Evolutionary conservation across 2,888 invertebrate genomes (phyloP), one percentile per base, ranked within the genome.

Genomic region (Plagodis dolabraria): DNA sequence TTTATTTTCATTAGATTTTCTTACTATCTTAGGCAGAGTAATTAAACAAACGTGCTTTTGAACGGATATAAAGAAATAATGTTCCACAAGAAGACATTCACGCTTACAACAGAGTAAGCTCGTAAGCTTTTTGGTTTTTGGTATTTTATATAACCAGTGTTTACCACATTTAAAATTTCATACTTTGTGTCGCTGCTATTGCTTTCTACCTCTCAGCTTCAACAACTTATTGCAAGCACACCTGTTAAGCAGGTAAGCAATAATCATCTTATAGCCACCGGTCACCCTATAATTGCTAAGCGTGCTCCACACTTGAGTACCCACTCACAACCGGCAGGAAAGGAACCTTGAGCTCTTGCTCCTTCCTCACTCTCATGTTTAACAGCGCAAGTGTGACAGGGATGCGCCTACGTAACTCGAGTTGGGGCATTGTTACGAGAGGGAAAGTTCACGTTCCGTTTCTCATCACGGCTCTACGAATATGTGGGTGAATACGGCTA

Each of bases 401-500:
- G 77, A 76, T 76, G 76, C 76, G 74, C 68, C 71, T 67, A 54
- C 75, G 79, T 79, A 82, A 81, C 76, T 75, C 75, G 79, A 83
- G 83, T 83, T 85, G 80, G 88, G 88, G 83, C 77, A 81, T 82
- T 79, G 78, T 85, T 83, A 84, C 77, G 89, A 92, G 92, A 92
- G 92, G 92, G 92, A 92, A 92, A 92, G 92, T 91, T 83, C 75
- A 85, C 84, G 85, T 83, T 83, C 83, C 83, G 85, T 80, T 85
- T 82, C 86, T 86, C 89, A 87, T 82, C 86, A 89, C 91, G 92
- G 85, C 82, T 87, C 80, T 72, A 70, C 84, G 91, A 85, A 79
- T 86, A 92, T 80, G 79, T 92, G 86, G 92, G 92, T 91, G 89
- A 92, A 85, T 89, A 84, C 85, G 90, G 89, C 84, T 82, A 85